Percentiles rank a stretch among this genome's conserved stretches.
Conservation (phyloP, 1,140 invertebrate genomes). For the Chironomus tepperi region DNA sequence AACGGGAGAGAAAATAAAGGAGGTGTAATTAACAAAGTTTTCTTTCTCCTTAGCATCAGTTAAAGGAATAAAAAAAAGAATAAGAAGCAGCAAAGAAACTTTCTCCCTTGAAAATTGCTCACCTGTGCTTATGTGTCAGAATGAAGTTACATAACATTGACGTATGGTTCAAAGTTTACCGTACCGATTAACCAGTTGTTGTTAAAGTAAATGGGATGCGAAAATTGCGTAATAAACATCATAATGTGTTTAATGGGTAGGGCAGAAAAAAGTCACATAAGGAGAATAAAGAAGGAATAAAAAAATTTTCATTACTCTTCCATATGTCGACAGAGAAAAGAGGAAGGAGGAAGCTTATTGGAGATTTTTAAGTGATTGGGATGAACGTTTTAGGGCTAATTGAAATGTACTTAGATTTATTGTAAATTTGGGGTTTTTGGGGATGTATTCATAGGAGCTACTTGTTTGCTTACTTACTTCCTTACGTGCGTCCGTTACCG, state of each 20-base stretch:
- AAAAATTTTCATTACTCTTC: too few species aligned
- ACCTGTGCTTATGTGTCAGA: constrained; percentile 3
- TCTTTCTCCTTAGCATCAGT: constrained; percentile 3
- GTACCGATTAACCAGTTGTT: background rate
- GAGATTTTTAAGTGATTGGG: too few species aligned
- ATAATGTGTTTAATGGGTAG: background rate
- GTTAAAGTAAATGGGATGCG: background rate
- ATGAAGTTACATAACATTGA: constrained; percentile 8
- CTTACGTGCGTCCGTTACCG: too few species aligned
- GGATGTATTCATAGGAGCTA: too few species aligned
- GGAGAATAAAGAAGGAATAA: background rate
- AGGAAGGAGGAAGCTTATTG: too few species aligned
- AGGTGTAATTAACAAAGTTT: constrained; percentile 11
- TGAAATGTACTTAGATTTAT: too few species aligned
- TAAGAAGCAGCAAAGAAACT: background rate
- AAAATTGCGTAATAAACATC: constrained; percentile 14
- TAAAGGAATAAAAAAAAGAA: background rate
- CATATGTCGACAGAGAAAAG: too few species aligned
- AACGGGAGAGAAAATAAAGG: background rate
- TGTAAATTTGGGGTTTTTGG: too few species aligned
- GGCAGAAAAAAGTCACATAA: constrained; percentile 1
- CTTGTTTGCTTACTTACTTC: too few species aligned
- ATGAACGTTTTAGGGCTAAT: too few species aligned
- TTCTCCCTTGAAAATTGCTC: constrained; percentile 6
- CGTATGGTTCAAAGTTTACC: constrained; percentile 12